Evolutionary conservation across 2,113 vertebrate species (phyloP).

Genomic region (Tachysurus fulvidraco): DNA sequence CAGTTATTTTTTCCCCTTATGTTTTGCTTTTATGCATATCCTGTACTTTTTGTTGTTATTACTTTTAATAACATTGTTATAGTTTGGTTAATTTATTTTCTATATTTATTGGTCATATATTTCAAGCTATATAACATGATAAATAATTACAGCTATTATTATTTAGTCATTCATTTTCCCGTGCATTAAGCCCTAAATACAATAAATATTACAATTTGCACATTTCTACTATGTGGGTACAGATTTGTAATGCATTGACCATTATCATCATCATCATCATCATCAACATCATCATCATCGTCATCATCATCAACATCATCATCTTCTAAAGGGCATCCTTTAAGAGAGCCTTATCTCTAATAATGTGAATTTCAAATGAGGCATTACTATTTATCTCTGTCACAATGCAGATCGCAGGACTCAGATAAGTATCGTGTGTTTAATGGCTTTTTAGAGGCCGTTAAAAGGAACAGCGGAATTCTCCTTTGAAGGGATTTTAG

Average conservation of each 20-base stretch:
- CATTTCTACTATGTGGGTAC: not conserved
- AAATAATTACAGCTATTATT: not conserved
- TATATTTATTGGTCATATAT: not conserved
- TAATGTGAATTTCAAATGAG: conserved; percentile 53
- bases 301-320: not conserved
- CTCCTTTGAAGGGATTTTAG: conserved; percentile 80
- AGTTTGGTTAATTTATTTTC: not conserved
- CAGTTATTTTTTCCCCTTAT: not conserved
- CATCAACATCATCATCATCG: not conserved
- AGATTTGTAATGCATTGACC: conserved; percentile 1
- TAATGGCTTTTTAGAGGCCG: conserved; percentile 61
- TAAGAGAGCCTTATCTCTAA: conserved; percentile 34
- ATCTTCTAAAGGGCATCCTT: not conserved
- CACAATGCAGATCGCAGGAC: conserved; percentile 51
- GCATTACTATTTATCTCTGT: conserved; percentile 46
- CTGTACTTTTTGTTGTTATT: not conserved
- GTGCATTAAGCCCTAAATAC: not conserved
- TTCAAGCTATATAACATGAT: not conserved
- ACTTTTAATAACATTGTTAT: not conserved
- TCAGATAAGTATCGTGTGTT: conserved; percentile 59
- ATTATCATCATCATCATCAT: no score
- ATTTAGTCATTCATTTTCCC: not conserved
- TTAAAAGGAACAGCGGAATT: conserved; percentile 76
- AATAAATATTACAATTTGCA: not conserved
- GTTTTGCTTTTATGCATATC: not conserved